phyloP scores from a whole-genome alignment of 1,140 invertebrate genomes.

The Tetraneura akinire region DNA sequence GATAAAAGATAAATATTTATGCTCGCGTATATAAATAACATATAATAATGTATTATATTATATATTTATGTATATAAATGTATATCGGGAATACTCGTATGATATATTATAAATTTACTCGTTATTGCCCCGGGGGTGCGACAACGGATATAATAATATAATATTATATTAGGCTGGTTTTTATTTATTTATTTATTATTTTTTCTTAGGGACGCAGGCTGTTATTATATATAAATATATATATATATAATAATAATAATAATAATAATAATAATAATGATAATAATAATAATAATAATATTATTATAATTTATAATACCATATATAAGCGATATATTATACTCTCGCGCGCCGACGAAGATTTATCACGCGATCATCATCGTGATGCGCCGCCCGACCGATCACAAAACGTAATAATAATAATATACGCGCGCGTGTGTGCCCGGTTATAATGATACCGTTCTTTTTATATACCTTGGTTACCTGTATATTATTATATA shows the following conservation, averaged over 20 bases:
- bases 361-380: slow-evolving; percentile 21
- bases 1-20: too few relatives aligned
- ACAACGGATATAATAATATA: too few relatives aligned
- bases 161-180: neutral
- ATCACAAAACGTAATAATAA: neutral
- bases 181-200: too few relatives aligned
- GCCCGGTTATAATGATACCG: neutral
- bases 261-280: too few relatives aligned
- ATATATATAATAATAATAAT: too few relatives aligned
- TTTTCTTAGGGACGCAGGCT: neutral
- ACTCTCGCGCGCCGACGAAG: neutral
- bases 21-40: too few relatives aligned
- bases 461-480: neutral
- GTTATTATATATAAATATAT: slow-evolving; percentile 20
- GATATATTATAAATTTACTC: neutral
- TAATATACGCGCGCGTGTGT: neutral
- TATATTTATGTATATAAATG: neutral
- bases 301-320: too few relatives aligned
- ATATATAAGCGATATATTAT: neutral
- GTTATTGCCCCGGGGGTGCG: neutral
- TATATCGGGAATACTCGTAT: neutral
- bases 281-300: too few relatives aligned
- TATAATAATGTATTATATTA: neutral
- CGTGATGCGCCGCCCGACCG: too few relatives aligned
- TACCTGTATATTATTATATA: neutral